Evolutionary conservation across 2,113 vertebrate species (phyloP), one percentile per base, ranked within the genome.

Genomic region (Ceratotherium simum): DNA sequence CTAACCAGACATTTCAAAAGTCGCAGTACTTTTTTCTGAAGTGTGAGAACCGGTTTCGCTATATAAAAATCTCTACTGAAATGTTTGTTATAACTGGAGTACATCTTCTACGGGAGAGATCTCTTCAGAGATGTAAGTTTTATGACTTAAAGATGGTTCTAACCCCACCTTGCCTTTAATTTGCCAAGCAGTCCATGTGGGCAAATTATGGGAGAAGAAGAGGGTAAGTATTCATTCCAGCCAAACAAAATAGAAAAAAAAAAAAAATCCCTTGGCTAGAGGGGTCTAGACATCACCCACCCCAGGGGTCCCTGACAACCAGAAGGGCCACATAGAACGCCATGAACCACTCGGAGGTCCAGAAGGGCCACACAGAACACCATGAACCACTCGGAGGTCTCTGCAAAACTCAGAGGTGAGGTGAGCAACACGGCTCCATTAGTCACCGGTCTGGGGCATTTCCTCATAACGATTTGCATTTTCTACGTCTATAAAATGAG

Each of bases 1-100:
- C 54, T 94, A 88, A 92, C n/a, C 80, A 97, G 96, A 92, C 95
- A 96, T 97, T 96, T 98, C 83, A 76, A 90, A 96, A 92, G 72
- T 54, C 51, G 75, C 64, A 75, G 88, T 94, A 69, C 91, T 96
- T 89, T 97, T 89, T 97, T 76, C 90, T 83, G 27, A 80, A 42
- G 93, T 72, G 13, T 90, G 86, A 95, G 88, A 70, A 84, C 62
- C 95, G 75, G 89, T 81, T 95, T 96, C 4, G 1, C 75, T 69
- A 54, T 80, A 89, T 86, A 91, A 93, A 95, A 96, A 69, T 60
- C 51, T 85, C 84, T 51, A 7, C 5, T 90, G 78, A 94, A 97
- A 97, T 64, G 46, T 85, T 95, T 69, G n/a, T 48, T 20, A 18
- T 79, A 80, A 93, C 20, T 81, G 60, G 54, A 39, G 4, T 25